Evolutionary conservation across 2,888 invertebrate genomes (phyloP).

Genomic region (Hypomecis atomaria): DNA sequence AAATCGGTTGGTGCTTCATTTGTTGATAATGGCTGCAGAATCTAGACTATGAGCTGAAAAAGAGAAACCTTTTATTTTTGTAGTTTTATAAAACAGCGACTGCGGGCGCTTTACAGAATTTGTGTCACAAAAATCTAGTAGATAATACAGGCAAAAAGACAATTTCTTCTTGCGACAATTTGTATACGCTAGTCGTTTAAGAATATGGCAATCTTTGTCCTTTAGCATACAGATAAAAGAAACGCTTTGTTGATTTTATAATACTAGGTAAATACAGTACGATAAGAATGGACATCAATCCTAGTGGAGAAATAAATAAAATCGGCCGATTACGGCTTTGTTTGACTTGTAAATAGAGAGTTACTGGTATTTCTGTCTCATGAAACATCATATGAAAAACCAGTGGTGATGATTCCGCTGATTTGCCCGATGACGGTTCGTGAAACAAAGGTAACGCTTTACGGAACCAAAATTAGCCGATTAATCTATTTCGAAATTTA

Average conservation of each 20-base stretch:
- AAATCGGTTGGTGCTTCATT: conserved; percentile 43
- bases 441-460: no score
- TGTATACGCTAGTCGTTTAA: background rate
- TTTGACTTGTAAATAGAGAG: no score
- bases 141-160: no score
- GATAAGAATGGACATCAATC: background rate
- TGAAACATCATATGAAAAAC: no score
- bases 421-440: no score
- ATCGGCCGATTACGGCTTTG: no score
- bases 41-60: conserved; percentile 28
- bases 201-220: background rate
- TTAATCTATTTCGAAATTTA: no score
- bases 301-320: background rate
- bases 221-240: no score
- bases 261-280: background rate
- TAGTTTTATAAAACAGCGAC: conserved; percentile 3
- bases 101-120: conserved; percentile 1
- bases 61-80: conserved; percentile 8
- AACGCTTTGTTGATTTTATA: no score
- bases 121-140: conserved; percentile 1
- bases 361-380: no score
- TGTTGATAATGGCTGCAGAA: conserved; percentile 36
- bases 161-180: background rate
- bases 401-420: no score
- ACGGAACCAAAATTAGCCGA: no score